Evolutionary conservation across 2,797 vertebrate genomes (phyloP), one percentile per base, ranked within the genome.

Genomic region (Toxotes lorentzi): DNA sequence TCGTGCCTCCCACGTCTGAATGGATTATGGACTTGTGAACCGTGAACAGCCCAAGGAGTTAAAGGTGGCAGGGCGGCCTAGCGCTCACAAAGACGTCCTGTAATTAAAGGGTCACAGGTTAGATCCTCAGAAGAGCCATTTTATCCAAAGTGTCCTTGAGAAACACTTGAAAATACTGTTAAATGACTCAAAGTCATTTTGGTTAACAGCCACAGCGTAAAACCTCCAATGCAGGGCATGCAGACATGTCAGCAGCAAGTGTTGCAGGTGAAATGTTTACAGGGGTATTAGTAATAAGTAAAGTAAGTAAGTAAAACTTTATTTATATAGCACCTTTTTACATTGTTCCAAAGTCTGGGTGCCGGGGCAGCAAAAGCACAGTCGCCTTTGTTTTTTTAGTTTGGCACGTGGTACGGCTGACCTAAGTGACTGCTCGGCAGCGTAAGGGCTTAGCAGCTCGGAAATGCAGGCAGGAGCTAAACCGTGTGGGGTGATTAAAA

Each of bases 41-140:
- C 73, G 27, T 82, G 81, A 87, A 73, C 66, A 38, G 60, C 73
- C 32, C 57, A 8, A 77, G 67, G 69, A 88, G 76, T 43, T 73
- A 85, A 81, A 82, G 60, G 75, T 65, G 53, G 58, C 50, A 3
- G 62, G 59, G 24, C 21, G 12, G 75, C 70, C 47, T 10, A 1
- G 61, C 4, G 11, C 67, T 74, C 56, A 21, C 17, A 40, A 54
- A 86, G 62, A 88, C 32, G 4, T 76, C 56, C 75, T 10, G 78
- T 73, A 79, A 80, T 80, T 79, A 85, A 73, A 82, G 73, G 76
- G 81, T 77, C 80, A 34, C 62, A 66, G 85, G 84, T 86, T 78
- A 72, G 57, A 76, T 59, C 58, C 59, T 30, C 51, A 27, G 43
- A 60, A 62, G 40, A 58, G 38, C 21, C 41, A 5, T 0, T 23